A percentile compares a stretch with the other conserved stretches of the same genome.
Evolutionary conservation across 2,113 vertebrate genomes (phyloP).

Genomic region (Tiliqua scincoides): DNA sequence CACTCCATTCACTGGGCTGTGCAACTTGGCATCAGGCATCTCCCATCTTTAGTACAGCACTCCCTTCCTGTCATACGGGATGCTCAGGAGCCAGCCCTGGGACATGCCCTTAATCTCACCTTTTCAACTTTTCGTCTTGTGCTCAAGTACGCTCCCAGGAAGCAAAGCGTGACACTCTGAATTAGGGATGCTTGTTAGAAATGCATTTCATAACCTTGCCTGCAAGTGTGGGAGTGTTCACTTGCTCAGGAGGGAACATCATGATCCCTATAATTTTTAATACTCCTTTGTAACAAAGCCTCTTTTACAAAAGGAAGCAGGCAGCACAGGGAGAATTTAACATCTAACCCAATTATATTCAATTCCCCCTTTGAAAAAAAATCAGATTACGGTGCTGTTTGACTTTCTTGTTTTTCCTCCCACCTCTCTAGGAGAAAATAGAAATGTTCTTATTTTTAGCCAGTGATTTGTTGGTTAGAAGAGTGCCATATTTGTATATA

Average conservation of each 20-base stretch:
- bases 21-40: no score
- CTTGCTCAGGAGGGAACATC: conserved; percentile 18
- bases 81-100: neutral
- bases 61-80: neutral
- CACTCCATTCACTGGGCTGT: no score
- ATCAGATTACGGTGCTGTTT: conserved; percentile 34
- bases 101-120: neutral
- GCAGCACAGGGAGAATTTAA: conserved; percentile 61
- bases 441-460: conserved; percentile 44
- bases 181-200: conserved; percentile 50
- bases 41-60: no score
- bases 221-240: conserved; percentile 1
- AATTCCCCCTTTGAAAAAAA: conserved; percentile 50
- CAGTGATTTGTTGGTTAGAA: neutral
- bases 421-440: conserved; percentile 37
- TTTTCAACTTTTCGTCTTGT: neutral
- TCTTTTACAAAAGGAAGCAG: conserved; percentile 53
- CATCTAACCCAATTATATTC: conserved; percentile 65
- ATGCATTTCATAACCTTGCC: neutral
- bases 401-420: conserved; percentile 5
- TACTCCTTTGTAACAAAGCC: conserved; percentile 51
- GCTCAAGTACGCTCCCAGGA: conserved; percentile 33
- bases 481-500: neutral
- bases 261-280: conserved; percentile 41
- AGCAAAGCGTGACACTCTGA: conserved; percentile 54